A percentile compares a stretch with the other conserved stretches of the same genome.
Evolutionary conservation across 2,888 invertebrate genomes (phyloP).

Genomic region (Didymodactylos carnosus): DNA sequence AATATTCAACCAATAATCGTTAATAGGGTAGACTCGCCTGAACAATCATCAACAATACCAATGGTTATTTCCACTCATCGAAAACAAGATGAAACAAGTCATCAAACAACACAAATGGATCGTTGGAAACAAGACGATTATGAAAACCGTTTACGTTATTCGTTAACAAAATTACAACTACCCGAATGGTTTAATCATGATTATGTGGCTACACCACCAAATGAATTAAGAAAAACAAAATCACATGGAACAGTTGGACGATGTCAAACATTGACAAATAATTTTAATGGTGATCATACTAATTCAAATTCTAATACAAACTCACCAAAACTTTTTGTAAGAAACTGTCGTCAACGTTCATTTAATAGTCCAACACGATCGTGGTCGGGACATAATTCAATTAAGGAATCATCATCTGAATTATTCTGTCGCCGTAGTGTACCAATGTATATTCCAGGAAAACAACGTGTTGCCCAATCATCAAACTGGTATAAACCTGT

Average conservation of each 20-base stretch:
- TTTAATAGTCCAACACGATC: neutral
- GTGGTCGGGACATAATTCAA: neutral
- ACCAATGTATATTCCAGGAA: neutral
- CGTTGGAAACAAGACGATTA: too few species aligned
- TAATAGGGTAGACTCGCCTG: too few species aligned
- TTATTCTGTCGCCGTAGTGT: neutral
- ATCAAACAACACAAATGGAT: too few species aligned
- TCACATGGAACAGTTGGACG: neutral
- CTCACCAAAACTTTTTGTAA: neutral
- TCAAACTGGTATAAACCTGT: neutral
- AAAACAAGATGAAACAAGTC: too few species aligned
- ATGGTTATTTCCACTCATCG: too few species aligned
- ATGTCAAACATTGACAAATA: neutral
- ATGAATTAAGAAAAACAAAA: neutral
- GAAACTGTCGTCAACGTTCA: neutral
- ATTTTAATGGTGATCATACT: neutral
- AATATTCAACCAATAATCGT: too few species aligned
- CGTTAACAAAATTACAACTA: neutral
- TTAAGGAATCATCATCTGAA: neutral
- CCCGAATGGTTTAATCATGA: neutral
- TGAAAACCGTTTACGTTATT: neutral
- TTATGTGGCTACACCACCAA: neutral
- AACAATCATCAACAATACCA: neutral
- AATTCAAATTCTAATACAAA: neutral
- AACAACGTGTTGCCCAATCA: neutral